Evolutionary conservation across 2,113 vertebrate species (phyloP), one percentile per base, ranked within the genome.

Genomic region (Pipa parva): DNA sequence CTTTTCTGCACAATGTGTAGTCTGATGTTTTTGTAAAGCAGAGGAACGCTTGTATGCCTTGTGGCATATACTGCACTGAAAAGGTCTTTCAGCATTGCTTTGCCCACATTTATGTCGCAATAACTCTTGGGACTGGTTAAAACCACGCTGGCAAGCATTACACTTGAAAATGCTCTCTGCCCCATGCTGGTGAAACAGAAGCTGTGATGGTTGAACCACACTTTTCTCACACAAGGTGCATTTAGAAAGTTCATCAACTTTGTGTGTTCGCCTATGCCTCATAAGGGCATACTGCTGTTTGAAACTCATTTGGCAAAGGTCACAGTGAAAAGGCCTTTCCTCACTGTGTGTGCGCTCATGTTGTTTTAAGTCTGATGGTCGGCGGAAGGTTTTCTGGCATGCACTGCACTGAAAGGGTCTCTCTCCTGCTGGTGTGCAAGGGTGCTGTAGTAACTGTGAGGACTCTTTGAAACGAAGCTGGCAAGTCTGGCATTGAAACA

Each of bases 301-400:
- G 84, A 99, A 99, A 81, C 95, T 97, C 95, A 97, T 98, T 82
- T 97, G 95, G 75, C 97, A 99, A 72, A 97, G 94, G 31, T 97
- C 95, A 3, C 97, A 99, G 84, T 98, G 94, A 83, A 95, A 98
- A 18, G 97, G 97, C 17, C 97, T 89, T 86, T 98, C 97, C n/a
- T 95, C 93, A 0, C 94, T 98, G 86, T 98, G 97, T 0, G 95
- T 94, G 71, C 95, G 94, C 79, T 98, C 94, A 0, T 98, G 97
- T 77, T 98, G 97, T 58, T 95, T 88, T 51, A 98, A 88, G 85
- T 98, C 95, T 0, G 97, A 99, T 0, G 97, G 94, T 0, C 95
- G 91, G 72, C 95, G 95, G 84, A 99, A 99, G 31, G 93, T 92
- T 75, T 99, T 99, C 45, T 92, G 93, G 46, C 95, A 99, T 2